Percentiles rank a stretch among this genome's conserved stretches.
Evolutionary conservation across 2,797 vertebrate genomes (phyloP).

Genomic region (Sebastes itinus): DNA sequence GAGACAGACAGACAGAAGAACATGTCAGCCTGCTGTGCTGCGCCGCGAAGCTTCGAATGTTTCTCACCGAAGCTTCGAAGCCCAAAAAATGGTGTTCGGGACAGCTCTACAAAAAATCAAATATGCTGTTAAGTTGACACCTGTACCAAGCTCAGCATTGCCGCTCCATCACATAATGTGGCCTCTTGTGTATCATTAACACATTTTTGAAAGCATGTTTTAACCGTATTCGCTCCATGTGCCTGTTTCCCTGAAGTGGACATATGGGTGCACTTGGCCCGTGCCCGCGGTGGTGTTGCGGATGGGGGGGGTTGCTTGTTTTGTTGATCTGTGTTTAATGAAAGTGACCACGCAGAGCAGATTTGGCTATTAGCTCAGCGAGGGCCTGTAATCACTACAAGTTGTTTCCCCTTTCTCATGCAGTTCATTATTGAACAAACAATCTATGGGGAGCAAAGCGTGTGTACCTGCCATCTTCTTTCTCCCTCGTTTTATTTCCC

Average conservation of each 20-base stretch:
- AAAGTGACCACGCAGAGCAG: conserved; percentile 66
- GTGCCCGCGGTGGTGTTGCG: not conserved
- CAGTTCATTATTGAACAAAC: conserved; percentile 78
- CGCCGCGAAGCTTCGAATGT: no score
- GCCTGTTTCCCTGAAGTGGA: conserved; percentile 14
- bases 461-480: conserved; percentile 61
- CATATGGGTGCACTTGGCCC: conserved; percentile 11
- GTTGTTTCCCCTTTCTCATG: conserved; percentile 70
- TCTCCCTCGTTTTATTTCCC: conserved; percentile 62
- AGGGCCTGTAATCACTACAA: conserved; percentile 74
- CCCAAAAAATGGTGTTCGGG: no score
- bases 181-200: conserved; percentile 5
- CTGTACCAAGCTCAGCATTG: not conserved
- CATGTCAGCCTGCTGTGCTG: no score
- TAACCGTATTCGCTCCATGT: conserved; percentile 6
- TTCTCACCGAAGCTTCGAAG: no score
- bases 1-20: no score
- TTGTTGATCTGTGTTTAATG: conserved; percentile 77
- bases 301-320: conserved; percentile 42
- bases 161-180: not conserved
- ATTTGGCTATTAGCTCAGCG: conserved; percentile 75
- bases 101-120: not conserved
- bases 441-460: conserved; percentile 55
- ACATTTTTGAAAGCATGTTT: conserved; percentile 9
- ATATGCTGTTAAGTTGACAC: not conserved